Base-by-base conservation (phyloP, 2,797 vertebrate genomes). In the Lates japonicus region DNA sequence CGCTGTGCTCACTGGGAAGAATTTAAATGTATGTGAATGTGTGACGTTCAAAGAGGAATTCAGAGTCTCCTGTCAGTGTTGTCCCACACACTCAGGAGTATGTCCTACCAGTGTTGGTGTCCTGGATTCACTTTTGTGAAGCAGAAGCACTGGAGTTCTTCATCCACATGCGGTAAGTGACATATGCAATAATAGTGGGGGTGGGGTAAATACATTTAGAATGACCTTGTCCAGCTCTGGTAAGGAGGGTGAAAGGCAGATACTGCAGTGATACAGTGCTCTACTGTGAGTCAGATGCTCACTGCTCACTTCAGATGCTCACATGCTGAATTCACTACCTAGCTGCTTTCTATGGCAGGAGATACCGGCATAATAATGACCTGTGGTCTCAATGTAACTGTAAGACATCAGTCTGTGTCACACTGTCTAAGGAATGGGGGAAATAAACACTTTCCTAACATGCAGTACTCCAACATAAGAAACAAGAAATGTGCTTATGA, bases 201-300 rank as follows among this genome's bases (percentile, higher is more conserved):
- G 74, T 49, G 42, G 61, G 70, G 37, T 59, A 62, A 71, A 16
- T 49, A 33, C 49, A 46, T 60, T 69, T 63, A 25, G 35, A 75
- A 62, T 85, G 82, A 90, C 80, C 88, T 90, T 91, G 73, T 80
- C 76, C 74, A 71, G 77, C 66, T 79, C 72, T 72, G 37, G 42
- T 44, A 19, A 55, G 63, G 81, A 51, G 65, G 13, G 52, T 70
- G 31, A 84, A 69, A 78, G 65, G 54, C 64, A 78, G 39, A 63
- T 49, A 11, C 74, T 74, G 52, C 83, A 52, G 55, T 58, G 58
- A 57, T 82, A 52, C 49, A 35, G 41, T 75, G 35, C 4, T 66
- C 39, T 51, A 39, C 25, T 69, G 49, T 58, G 20, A 3, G 2
- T 37, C 42, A 66, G 58, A 70, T 52, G 57, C 31, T 59, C 20